Evolutionary conservation across 2,888 invertebrate species (phyloP), one percentile per base, ranked within the genome.

Genomic region (Drosophila nigricruria): DNA sequence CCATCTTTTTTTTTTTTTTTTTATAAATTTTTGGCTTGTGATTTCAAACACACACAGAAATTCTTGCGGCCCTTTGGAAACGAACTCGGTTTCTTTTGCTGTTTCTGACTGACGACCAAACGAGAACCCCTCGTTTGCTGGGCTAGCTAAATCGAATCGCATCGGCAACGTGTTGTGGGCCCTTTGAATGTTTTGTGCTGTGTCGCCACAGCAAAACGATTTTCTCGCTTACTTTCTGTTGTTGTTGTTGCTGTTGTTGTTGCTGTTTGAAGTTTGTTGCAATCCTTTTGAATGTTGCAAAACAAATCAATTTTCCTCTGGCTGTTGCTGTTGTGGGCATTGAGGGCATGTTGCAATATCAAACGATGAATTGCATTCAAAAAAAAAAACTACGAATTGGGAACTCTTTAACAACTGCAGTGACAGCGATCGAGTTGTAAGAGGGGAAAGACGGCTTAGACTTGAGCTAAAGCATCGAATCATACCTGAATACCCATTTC

Each of bases 271-370:
- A 58, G 36, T 58, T 69, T 84, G 62, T 36, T 76, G 70, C 77
- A 65, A 65, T 72, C 66, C 75, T 72, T 76, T 84, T 73, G 76
- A 79, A 82, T 82, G 76, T 77, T 74, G 79, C 81, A 81, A 87
- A 83, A 81, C 75, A 81, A 83, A 84, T 83, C 82, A 87, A 80
- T 75, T 81, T 81, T 81, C 43, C 77, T 70, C 40, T 61, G 65
- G 52, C 53, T 53, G 27, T 43, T 32, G 32, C 64, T 49, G 62
- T 56, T 70, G 30, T 69, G 69, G 75, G 58, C 54, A 56, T 32
- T 42, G 62, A 57, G 73, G 73, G 56, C 62, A 66, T 70, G 66
- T 73, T 81, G 68, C 84, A 73, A 70, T 53, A 72, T 77, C 79
- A 64, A 86, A 68, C 79, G 70, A 69, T 74, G 82, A 83, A 73